Percentiles rank a stretch among this genome's conserved stretches.
phyloP scores from a whole-genome alignment of 2,888 invertebrate genomes.

The Apoderus coryli region DNA sequence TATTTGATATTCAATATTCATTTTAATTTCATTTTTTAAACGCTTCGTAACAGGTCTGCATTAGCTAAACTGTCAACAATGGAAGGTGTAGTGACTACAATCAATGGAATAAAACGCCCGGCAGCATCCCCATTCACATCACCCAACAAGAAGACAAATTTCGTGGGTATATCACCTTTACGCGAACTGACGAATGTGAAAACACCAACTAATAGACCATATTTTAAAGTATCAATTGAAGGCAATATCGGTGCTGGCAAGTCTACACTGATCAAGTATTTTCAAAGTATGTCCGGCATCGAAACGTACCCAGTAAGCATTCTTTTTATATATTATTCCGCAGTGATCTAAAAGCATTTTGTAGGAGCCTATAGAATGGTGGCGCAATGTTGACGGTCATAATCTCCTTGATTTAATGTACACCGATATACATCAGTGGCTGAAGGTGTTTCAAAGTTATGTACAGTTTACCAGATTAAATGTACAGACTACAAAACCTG shows the following conservation, averaged over 20 bases:
- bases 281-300: slow-evolving; percentile 26
- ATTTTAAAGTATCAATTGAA: slow-evolving; percentile 33
- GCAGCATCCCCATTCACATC: slow-evolving; percentile 20
- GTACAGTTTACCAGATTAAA: slow-evolving; percentile 82
- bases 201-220: slow-evolving; percentile 27
- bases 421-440: slow-evolving; percentile 67
- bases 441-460: slow-evolving; percentile 79
- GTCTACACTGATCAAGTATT: slow-evolving; percentile 32
- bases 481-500: slow-evolving; percentile 46
- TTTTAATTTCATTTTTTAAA: too few species aligned
- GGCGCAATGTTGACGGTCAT: slow-evolving; percentile 66
- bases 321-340: neutral
- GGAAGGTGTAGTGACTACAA: slow-evolving; percentile 25
- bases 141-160: slow-evolving; percentile 21
- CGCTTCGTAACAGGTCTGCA: too few species aligned
- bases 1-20: too few species aligned
- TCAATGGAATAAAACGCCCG: slow-evolving; percentile 19
- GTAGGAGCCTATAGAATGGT: slow-evolving; percentile 69
- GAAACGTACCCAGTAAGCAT: slow-evolving; percentile 31
- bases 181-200: slow-evolving; percentile 25
- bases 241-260: slow-evolving; percentile 36
- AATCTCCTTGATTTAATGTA: slow-evolving; percentile 81
- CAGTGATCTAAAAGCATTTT: neutral
- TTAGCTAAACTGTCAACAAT: slow-evolving; percentile 19
- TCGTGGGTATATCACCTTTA: slow-evolving; percentile 27